Evolutionary conservation across 1,140 invertebrate genomes (phyloP).

Genomic region (Vollenhovia emeryi): DNA sequence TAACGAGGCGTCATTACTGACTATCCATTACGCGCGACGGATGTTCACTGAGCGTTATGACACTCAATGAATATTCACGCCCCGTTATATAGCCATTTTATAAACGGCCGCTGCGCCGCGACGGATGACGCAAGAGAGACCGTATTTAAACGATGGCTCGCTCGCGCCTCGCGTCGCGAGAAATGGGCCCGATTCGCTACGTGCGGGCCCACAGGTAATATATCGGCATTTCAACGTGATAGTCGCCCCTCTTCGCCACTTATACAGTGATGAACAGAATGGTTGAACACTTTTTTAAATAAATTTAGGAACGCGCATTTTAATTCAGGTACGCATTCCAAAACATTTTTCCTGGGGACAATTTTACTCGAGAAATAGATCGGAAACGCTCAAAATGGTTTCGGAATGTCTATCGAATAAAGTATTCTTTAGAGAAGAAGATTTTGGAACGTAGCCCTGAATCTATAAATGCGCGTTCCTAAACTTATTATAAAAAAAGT

Average conservation of each 20-base stretch:
- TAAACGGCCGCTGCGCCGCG: conserved; percentile 14
- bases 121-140: conserved; percentile 50
- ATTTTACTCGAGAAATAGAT: no score
- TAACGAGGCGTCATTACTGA: conserved; percentile 63
- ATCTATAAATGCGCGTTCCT: no score
- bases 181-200: not conserved
- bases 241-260: not conserved
- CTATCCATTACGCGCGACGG: conserved; percentile 57
- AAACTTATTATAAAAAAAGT: no score
- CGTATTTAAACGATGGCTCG: conserved; percentile 27
- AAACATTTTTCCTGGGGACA: no score
- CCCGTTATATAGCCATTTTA: conserved; percentile 45
- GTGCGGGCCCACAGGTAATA: not conserved
- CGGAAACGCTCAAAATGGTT: no score
- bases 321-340: no score
- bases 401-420: no score
- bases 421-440: no score
- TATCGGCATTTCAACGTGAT: not conserved
- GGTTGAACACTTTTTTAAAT: no score
- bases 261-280: no score
- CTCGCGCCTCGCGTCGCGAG: not conserved
- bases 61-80: conserved; percentile 62
- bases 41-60: conserved; percentile 63
- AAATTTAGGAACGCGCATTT: no score
- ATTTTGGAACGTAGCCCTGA: no score